Evolutionary conservation across 1,140 invertebrate species (phyloP), one percentile per base, ranked within the genome.

Genomic region (Thaumatotibia leucotreta): DNA sequence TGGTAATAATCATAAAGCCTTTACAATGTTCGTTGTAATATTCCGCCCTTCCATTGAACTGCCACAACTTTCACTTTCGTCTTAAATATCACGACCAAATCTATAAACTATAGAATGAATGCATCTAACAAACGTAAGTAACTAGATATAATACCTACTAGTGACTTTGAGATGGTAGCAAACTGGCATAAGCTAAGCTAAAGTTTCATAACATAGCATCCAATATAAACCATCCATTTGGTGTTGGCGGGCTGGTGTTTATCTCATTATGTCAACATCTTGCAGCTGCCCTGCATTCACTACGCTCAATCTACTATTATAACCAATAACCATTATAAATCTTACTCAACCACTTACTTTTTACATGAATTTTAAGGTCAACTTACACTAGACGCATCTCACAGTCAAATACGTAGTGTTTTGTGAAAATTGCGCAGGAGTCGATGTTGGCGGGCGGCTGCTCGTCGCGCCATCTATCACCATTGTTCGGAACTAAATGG

Each of bases 191-290:
- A 45, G 39, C n/a, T n/a, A n/a, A n/a, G n/a, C n/a, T 45, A 45
- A 39, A 14, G 39, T 45, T 45, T 45, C 39, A 45, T 20, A 45
- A 45, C 39, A 45, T 8, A 5, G 39, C 39, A 20, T 45, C 20
- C 39, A 45, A 45, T 45, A 45, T 45, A 45, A 45, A 20, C 39
- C 39, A 45, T 45, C 39, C 35, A n/a, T 39, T 45, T 17, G 20
- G 39, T 8, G 17, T 45, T 20, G 39, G 39, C 23, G 52, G 24
- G 23, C 52, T 24, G 52, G 23, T 31, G 52, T 58, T 58, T 58
- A 58, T 58, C 52, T 58, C 52, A 14, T 58, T 58, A 58, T 58
- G 27, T 58, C 52, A 58, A 58, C 24, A 58, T 23, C 23, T 8
- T 29, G 24, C 52, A 31, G 52, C 52, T 58, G 52, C 20, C 8